Evolutionary conservation across 1,140 invertebrate species (phyloP).

Genomic region (roundworm (Caenorhabditis elegans)): DNA sequence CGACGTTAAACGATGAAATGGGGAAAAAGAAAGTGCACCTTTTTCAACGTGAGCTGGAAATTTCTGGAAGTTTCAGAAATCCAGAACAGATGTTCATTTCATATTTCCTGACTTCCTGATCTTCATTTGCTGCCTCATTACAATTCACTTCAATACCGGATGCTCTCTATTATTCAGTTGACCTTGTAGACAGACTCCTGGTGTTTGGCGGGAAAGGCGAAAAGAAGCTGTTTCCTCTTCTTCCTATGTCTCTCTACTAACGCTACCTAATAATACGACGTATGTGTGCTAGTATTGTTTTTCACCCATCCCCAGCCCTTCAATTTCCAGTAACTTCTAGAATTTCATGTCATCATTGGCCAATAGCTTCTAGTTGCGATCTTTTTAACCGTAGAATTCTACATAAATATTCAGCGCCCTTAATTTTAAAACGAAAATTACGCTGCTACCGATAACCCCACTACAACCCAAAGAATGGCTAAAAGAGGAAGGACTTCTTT

Average conservation of each 20-base stretch:
- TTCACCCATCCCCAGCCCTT: slow-evolving; percentile 4
- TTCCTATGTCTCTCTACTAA: too few relatives aligned
- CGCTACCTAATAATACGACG: neutral
- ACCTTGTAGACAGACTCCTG: neutral
- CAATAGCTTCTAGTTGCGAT: too few relatives aligned
- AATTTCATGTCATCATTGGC: slow-evolving; percentile 13
- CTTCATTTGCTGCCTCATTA: neutral
- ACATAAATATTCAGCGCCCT: too few relatives aligned
- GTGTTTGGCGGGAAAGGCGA: too few relatives aligned
- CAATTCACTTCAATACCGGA: neutral
- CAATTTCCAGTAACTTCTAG: slow-evolving; percentile 23
- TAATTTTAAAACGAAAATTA: too few relatives aligned
- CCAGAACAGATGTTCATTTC: neutral
- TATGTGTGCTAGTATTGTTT: slow-evolving; percentile 7
- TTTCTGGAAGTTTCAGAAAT: too few relatives aligned
- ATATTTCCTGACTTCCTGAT: neutral
- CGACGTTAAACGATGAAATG: slow-evolving; percentile 11
- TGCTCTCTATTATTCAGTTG: neutral
- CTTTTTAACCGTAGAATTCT: too few relatives aligned
- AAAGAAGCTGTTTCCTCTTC: too few relatives aligned
- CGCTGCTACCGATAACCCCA: too few relatives aligned
- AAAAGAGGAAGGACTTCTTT: too few relatives aligned
- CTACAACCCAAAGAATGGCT: too few relatives aligned
- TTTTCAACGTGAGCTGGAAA: neutral
- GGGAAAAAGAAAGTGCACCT: neutral